Evolutionary conservation across 1,140 invertebrate genomes (phyloP), one percentile per base, ranked within the genome.

Genomic region (Zaprionus africanus): DNA sequence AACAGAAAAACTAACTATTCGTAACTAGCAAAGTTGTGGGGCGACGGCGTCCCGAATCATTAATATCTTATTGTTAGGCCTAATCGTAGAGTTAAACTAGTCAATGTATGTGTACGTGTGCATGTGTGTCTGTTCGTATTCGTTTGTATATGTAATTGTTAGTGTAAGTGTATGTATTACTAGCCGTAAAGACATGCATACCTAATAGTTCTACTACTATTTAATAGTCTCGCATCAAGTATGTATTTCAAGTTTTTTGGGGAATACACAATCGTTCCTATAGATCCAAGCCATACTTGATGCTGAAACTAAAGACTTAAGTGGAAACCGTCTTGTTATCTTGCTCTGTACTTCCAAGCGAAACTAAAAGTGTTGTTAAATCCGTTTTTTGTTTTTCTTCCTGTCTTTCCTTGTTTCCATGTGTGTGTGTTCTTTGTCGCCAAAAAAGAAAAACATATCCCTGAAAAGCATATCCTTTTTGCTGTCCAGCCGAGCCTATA

Each of bases 81-180:
- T 71, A 59, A 71, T 46, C 26, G 61, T 76, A 76, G 73, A 28
- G 36, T 68, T 83, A 78, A 87, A 77, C 57, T 84, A 90, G 84
- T 69, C 46, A 81, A 73, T 86, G 78, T 80, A 69, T 79, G 46
- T 76, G 54, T 76, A 65, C 71, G 73, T 73, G 81, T 84, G 74
- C 49, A 66, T 71, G 82, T 80, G 76, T 83, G 76, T 83, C 67
- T 87, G 68, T 87, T 67, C 70, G 61, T 67, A 56, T 76, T 78
- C 68, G 76, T 83, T 88, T 88, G 84, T 87, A 87, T 68, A 88
- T 87, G 84, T 88, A 22, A 22, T 22, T 22, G 22, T n/a, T 83
- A 84, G 72, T 34, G 38, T 88, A 88, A 90, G 73, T 74, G 81
- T 85, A 78, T 61, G 80, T 84, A 71, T 53, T 71, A 70, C 66